A percentile compares a stretch with the other conserved stretches of the same genome.
phyloP scores from a whole-genome alignment of 2,113 vertebrate species.

The Turdus rufiventris region DNA sequence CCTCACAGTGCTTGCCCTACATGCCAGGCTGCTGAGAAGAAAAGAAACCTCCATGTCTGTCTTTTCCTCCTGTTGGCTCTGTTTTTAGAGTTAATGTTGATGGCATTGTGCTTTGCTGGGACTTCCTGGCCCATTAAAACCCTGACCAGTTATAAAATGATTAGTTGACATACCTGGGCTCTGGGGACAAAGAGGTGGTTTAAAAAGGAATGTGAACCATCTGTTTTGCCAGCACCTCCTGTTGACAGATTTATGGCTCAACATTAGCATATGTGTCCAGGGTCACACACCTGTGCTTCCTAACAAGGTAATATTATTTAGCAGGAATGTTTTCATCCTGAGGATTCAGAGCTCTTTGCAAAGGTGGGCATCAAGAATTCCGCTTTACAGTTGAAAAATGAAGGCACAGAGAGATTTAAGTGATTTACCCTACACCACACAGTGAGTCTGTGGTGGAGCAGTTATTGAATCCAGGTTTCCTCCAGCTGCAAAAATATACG shows the following conservation, averaged over 20 bases:
- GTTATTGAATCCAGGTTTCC: slow-evolving; percentile 65
- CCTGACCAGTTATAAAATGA: slow-evolving; percentile 8
- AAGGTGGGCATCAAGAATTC: slow-evolving; percentile 46
- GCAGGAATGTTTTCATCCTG: background rate
- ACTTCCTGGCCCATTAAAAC: slow-evolving; percentile 45
- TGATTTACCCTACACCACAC: slow-evolving; percentile 35
- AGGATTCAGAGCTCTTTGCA: slow-evolving; percentile 10
- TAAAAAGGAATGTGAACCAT: slow-evolving; percentile 58
- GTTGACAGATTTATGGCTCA: slow-evolving; percentile 66
- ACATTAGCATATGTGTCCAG: slow-evolving; percentile 43
- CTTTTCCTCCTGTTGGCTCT: background rate
- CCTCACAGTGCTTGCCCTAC: background rate
- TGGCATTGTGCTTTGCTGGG: background rate
- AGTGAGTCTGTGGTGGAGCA: slow-evolving; percentile 57
- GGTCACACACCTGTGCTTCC: slow-evolving; percentile 63
- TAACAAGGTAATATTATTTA: slow-evolving; percentile 43
- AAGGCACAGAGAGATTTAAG: slow-evolving; percentile 42
- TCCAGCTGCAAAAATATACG: slow-evolving; percentile 63
- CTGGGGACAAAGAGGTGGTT: slow-evolving; percentile 39
- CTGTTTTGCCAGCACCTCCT: slow-evolving; percentile 64
- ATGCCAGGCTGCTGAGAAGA: background rate
- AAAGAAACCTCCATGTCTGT: background rate
- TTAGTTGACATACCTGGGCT: slow-evolving; percentile 59
- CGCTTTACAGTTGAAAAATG: slow-evolving; percentile 11
- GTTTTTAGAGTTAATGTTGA: background rate